Evolutionary conservation across 2,113 vertebrate species (phyloP), one percentile per base, ranked within the genome.

Genomic region (Bufo gargarizans): DNA sequence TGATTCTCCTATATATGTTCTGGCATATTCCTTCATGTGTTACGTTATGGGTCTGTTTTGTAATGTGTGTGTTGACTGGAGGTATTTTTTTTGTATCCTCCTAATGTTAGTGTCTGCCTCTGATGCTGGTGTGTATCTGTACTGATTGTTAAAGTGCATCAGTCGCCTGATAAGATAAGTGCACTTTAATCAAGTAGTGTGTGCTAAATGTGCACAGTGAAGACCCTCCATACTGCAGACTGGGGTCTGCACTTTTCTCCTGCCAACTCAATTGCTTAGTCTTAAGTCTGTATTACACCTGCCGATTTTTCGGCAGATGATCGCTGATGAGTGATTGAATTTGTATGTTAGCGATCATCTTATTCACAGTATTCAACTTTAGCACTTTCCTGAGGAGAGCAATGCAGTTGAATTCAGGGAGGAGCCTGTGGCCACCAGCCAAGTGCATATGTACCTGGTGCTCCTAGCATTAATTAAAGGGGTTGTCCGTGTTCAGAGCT

Each of bases 11-110:
- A 6, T 79, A 7, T 80, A 43, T 80, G 78, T 81, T 11, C 13
- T 43, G 22, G 12, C 22, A 45, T 81, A 45, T 45, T 58, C 55
- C 78, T 61, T 19, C 56, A 81, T 81, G 78, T 81, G 56, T 81
- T 19, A 59, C 47, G 55, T 81, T 43, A 4, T 61, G 78, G 33
- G 33, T 81, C 55, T 81, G 22, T 58, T 59, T 33, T 81, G 55
- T 3, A 33, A 69, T 50, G 50, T 71, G 45, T 17, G 33, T 43
- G 14, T 81, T 45, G 77, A 80, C n/a, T 43, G 7, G 61, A 33
- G 78, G 2, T 45, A 43, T 61, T 13, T 79, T 33, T 33, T 81
- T 2, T 47, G 55, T 78, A 78, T 78, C 50, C 77, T 78, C 9
- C 49, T 50, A 53, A 77, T 53, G 49, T 77, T 77, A 77, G 49